These are phyloP conservation scores for Nyctalus aviator DNA, from an alignment of 2,797 vertebrate genomes.

Conservation along the genomic window DNA sequence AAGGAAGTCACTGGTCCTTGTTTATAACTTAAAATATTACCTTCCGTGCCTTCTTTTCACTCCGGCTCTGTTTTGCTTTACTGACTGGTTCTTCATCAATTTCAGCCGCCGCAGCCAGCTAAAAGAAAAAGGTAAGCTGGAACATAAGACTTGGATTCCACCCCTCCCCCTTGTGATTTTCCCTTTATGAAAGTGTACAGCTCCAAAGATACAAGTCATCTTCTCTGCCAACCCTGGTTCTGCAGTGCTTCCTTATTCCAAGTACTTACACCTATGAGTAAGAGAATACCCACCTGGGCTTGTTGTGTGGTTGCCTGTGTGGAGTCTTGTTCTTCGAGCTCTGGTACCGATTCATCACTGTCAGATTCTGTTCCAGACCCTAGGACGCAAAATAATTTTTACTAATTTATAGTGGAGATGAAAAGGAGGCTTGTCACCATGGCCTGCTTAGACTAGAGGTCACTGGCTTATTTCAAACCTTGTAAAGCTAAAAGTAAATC, in stretches of 20 bases:
- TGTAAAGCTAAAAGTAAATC: slow-evolving; percentile 47
- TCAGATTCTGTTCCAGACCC: slow-evolving; percentile 99
- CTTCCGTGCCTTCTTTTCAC: slow-evolving; percentile 99
- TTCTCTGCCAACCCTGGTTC: not conserved
- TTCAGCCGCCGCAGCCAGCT: slow-evolving; percentile 98
- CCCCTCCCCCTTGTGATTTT: not conserved
- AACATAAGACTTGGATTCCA: not conserved
- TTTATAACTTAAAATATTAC: slow-evolving; percentile 83
- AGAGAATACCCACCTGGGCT: slow-evolving; percentile 92
- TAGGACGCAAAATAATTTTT: slow-evolving; percentile 82
- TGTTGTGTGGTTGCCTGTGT: slow-evolving; percentile 98
- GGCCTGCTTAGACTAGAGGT: slow-evolving; percentile 25
- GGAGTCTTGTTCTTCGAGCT: slow-evolving; percentile 98
- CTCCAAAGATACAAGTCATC: not conserved
- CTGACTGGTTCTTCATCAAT: slow-evolving; percentile 99
- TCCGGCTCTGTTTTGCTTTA: slow-evolving; percentile 99
- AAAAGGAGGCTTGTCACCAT: not conserved
- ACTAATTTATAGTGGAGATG: not conserved
- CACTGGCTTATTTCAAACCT: slow-evolving; percentile 49
- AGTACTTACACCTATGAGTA: not conserved
- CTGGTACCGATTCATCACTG: slow-evolving; percentile 98
- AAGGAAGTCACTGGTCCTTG: not conserved
- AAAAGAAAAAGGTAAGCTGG: slow-evolving; percentile 29
- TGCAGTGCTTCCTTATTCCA: not conserved
- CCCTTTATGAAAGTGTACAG: slow-evolving; percentile 5